Base-by-base conservation (phyloP, 1,140 invertebrate species). In the Camponotus vicinus region DNA sequence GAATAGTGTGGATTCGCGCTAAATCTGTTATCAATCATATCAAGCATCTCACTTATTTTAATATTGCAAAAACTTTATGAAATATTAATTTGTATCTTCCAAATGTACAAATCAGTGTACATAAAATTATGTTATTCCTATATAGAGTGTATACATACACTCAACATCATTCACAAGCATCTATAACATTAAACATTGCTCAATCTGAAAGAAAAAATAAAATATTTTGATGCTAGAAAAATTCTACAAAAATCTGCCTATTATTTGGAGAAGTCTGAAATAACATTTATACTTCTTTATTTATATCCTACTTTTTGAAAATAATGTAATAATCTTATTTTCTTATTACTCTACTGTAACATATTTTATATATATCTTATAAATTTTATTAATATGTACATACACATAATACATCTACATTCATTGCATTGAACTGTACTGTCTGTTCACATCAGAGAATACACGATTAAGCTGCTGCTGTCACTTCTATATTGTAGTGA, bases 131-230 rank as follows among this genome's bases (percentile, higher is more conserved):
- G 52, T 6, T 80, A 70, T 80, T 69, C 52, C 15, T 21, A 21
- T 70, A 59, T 37, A 78, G 59, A 49, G 8, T 27, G 49, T 45
- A 40, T 40, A 63, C 71, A 55, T 40, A 63, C 70, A 55, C 49
- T 57, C 21, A 37, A 42, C 66, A 70, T 45, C 11, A 9, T 80
- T 80, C 40, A 18, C 70, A 71, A 52, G 40, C 18, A 21, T 63
- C 13, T 61, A 63, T 63, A 61, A 73, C 21, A 42, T 83, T 83
- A 83, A 70, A 40, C 61, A 73, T 21, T 59, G 27, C 40, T 61
- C 55, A 61, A 83, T 61, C 18, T 73, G n/a, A 73, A 32, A 69
- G 52, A 76, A 27, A 66, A 49, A 73, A 79, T 64, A 87, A 85
- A 87, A 32, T 70, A 5, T 78, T 55, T 78, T 7, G 42, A 57